These are phyloP conservation scores for Panthera tigris DNA, from an alignment of 2,113 vertebrate species.

Conservation along the genomic window DNA sequence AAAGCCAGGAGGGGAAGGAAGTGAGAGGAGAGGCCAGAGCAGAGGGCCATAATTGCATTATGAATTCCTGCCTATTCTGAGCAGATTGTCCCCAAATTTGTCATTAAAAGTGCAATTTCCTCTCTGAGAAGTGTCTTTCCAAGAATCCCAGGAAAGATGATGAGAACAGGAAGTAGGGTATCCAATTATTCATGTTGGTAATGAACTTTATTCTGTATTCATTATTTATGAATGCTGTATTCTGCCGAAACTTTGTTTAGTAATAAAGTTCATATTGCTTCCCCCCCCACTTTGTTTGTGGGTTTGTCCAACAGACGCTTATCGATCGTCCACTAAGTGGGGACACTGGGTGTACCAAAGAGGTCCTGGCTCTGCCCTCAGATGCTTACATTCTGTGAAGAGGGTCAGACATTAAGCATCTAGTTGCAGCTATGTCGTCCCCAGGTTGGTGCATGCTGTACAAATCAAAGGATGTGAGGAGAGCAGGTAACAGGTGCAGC, in stretches of 20 bases:
- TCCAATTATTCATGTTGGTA: slow-evolving; percentile 67
- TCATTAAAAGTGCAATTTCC: slow-evolving; percentile 66
- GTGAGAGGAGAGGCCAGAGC: slow-evolving; percentile 30
- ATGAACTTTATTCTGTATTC: slow-evolving; percentile 67
- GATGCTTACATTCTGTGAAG: neutral
- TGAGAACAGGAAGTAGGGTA: slow-evolving; percentile 65
- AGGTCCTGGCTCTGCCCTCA: neutral
- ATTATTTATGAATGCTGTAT: slow-evolving; percentile 63
- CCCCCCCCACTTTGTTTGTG: slow-evolving; percentile 26
- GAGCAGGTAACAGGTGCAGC: neutral
- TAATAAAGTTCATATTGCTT: slow-evolving; percentile 55
- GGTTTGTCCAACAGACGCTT: neutral
- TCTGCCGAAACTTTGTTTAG: slow-evolving; percentile 52
- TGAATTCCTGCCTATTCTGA: slow-evolving; percentile 37
- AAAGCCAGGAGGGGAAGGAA: slow-evolving; percentile 49
- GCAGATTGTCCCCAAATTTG: slow-evolving; percentile 61
- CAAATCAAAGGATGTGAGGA: neutral
- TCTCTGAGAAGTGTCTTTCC: slow-evolving; percentile 63
- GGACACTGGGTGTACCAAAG: neutral
- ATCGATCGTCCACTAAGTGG: neutral
- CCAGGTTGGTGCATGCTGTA: neutral
- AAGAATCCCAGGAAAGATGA: slow-evolving; percentile 54
- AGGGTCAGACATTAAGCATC: neutral
- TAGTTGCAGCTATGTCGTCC: neutral
- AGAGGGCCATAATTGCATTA: slow-evolving; percentile 37